phyloP scores from a whole-genome alignment of 2,113 vertebrate genomes.

The Salvelinus namaycush region DNA sequence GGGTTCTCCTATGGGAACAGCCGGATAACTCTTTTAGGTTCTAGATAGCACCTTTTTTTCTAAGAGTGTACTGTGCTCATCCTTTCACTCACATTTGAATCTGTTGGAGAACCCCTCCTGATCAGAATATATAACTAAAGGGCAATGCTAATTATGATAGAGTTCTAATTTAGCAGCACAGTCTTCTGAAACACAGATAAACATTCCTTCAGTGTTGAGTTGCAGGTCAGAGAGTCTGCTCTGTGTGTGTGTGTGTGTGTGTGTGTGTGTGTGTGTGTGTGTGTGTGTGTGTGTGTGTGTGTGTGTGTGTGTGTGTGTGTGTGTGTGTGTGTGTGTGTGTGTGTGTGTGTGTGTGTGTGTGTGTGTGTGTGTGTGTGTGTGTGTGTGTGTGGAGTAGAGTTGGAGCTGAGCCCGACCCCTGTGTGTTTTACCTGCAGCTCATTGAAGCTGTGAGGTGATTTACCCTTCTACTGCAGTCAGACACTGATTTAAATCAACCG shows the following conservation, averaged over 20 bases:
- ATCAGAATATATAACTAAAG: constrained; percentile 49
- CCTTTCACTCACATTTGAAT: constrained; percentile 38
- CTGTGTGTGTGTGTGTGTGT: constrained; percentile 9
- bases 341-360: constrained; percentile 11
- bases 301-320: constrained; percentile 3
- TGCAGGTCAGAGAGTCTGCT: constrained; percentile 41
- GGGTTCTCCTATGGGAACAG: too few relatives aligned
- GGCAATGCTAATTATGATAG: constrained; percentile 54
- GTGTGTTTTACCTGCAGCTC: constrained; percentile 73
- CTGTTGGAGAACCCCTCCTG: constrained; percentile 16
- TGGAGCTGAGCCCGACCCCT: constrained; percentile 56
- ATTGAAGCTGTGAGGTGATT: constrained; percentile 70
- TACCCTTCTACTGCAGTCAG: constrained; percentile 60
- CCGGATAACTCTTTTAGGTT: too few relatives aligned
- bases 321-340: not conserved
- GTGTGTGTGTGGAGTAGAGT: not conserved
- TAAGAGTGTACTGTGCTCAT: too few relatives aligned
- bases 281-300: not conserved
- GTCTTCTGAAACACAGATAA: constrained; percentile 41
- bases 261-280: constrained; percentile 10
- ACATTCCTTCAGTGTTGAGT: constrained; percentile 45
- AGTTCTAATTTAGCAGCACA: constrained; percentile 49
- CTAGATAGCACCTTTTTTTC: too few relatives aligned
- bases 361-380: not conserved
- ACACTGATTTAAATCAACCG: too few relatives aligned